Evolutionary conservation across 2,113 vertebrate species (phyloP).

Genomic region (Lepus timidus): DNA sequence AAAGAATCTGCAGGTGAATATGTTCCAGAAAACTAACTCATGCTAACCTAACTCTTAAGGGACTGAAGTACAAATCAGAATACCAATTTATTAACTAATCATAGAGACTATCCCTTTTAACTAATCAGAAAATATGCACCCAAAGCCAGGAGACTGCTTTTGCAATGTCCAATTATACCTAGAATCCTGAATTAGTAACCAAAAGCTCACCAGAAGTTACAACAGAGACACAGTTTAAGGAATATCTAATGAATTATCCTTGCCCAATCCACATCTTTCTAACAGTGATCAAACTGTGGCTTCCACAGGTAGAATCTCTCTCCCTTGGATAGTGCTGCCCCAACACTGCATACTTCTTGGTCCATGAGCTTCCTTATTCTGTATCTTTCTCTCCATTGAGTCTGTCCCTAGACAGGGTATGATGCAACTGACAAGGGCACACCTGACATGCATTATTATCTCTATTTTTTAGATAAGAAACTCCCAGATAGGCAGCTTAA

Average conservation of each 20-base stretch:
- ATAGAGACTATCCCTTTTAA: slow-evolving; percentile 47
- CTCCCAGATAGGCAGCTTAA: slow-evolving; percentile 42
- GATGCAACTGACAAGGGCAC: not conserved
- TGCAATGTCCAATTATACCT: not conserved
- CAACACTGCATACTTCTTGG: not conserved
- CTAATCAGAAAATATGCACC: not conserved
- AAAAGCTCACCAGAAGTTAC: not conserved
- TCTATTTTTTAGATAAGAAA: slow-evolving; percentile 9
- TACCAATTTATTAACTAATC: slow-evolving; percentile 28
- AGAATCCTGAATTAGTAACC: slow-evolving; percentile 36
- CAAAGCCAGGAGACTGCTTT: slow-evolving; percentile 25
- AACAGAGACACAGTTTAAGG: not conserved
- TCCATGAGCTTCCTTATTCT: slow-evolving; percentile 1
- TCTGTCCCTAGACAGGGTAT: not conserved
- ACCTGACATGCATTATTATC: not conserved
- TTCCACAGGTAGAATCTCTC: not conserved
- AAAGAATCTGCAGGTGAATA: slow-evolving; percentile 47
- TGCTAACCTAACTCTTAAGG: not conserved
- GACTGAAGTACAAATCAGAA: slow-evolving; percentile 29
- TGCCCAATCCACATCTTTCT: not conserved
- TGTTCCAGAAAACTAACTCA: slow-evolving; percentile 28
- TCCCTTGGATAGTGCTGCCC: not conserved
- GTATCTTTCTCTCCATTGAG: not conserved
- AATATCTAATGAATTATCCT: not conserved
- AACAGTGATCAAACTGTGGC: not conserved